Conservation (phyloP, 2,113 vertebrate genomes). For the Ibidorhyncha struthersii region DNA sequence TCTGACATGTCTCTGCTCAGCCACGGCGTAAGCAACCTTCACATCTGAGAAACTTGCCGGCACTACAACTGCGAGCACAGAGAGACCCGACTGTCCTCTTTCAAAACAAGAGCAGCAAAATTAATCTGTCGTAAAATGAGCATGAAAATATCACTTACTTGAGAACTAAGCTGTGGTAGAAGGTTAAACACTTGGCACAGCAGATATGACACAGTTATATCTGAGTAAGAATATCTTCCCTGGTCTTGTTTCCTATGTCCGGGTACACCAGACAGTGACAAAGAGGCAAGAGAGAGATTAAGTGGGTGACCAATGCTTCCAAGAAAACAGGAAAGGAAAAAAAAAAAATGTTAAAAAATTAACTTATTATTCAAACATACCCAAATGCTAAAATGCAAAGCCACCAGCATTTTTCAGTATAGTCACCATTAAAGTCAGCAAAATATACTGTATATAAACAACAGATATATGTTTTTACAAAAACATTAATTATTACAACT, state of each 20-base stretch:
- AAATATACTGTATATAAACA: not conserved
- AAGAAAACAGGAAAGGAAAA: not conserved
- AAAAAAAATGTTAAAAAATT: not conserved
- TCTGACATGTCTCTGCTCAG: not conserved
- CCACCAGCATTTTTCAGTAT: not conserved
- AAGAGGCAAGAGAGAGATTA: not conserved
- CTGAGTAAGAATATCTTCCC: not conserved
- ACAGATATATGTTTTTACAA: not conserved
- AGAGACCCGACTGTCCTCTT: not conserved
- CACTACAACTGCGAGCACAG: not conserved
- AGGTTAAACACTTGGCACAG: not conserved
- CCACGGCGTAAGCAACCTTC: not conserved
- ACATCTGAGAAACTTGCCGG: not conserved
- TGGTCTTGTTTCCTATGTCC: not conserved
- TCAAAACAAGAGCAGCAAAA: slow-evolving; percentile 9
- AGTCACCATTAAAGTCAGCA: not conserved
- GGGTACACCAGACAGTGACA: not conserved
- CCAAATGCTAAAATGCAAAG: not conserved
- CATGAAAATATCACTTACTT: not conserved
- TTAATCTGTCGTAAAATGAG: not conserved
- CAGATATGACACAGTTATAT: not conserved
- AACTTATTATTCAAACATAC: not conserved
- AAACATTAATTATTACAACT: not conserved
- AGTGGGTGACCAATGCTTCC: not conserved
- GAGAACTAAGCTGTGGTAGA: not conserved